These are phyloP conservation scores for Parasteatoda lunata DNA, from an alignment of 2,888 invertebrate species.

Conservation along the genomic window DNA sequence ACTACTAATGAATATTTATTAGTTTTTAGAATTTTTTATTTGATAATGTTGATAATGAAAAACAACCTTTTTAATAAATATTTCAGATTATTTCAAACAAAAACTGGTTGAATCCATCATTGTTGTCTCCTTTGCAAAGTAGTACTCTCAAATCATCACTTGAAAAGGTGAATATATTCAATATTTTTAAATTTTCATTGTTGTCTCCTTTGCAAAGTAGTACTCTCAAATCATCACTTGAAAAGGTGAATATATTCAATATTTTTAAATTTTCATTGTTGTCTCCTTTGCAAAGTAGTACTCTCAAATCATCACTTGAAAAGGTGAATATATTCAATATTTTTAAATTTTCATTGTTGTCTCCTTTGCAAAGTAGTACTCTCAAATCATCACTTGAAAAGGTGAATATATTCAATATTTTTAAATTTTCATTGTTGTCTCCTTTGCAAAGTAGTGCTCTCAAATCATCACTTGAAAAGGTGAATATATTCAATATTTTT, in stretches of 20 bases:
- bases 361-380: constrained; percentile 75
- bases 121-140: constrained; percentile 76
- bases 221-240: constrained; percentile 76
- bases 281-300: constrained; percentile 75
- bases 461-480: constrained; percentile 76
- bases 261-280: constrained; percentile 72
- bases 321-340: constrained; percentile 72
- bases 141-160: constrained; percentile 76
- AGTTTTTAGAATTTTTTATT: not conserved
- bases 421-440: constrained; percentile 73
- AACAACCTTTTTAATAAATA: not conserved
- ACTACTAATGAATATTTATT: not conserved
- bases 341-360: constrained; percentile 72
- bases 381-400: constrained; percentile 77
- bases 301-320: constrained; percentile 77
- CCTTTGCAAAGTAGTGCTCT: constrained; percentile 75
- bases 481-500: constrained; percentile 71
- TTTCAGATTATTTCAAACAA: constrained; percentile 73
- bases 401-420: constrained; percentile 70
- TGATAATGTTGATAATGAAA: too few species aligned
- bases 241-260: constrained; percentile 73
- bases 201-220: constrained; percentile 76
- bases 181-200: constrained; percentile 71
- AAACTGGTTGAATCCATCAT: constrained; percentile 73
- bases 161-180: constrained; percentile 73